Evolutionary conservation across 2,888 invertebrate genomes (phyloP).

Genomic region (Tryphoninae sp.): DNA sequence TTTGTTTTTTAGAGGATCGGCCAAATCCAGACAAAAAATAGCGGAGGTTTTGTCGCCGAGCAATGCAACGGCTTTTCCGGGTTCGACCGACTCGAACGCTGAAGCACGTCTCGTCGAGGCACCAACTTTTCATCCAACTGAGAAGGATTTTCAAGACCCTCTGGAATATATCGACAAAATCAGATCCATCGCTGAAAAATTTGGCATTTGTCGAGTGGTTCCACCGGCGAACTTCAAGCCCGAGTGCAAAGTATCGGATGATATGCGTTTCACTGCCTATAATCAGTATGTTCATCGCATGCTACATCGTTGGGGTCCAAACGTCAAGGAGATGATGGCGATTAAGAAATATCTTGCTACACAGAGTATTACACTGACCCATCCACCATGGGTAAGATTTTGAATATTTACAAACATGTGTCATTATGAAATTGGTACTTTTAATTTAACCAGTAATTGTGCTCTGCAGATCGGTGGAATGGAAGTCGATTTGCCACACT

Average conservation of each 20-base stretch:
- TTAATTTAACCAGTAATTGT: conserved; percentile 17
- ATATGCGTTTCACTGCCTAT: conserved; percentile 92
- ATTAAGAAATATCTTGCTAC: conserved; percentile 91
- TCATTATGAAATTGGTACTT: not conserved
- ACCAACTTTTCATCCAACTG: conserved; percentile 90
- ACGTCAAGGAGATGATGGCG: conserved; percentile 91
- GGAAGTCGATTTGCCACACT: conserved; percentile 93
- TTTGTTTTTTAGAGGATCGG: conserved; percentile 67
- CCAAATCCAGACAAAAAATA: conserved; percentile 62
- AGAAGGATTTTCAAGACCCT: conserved; percentile 92
- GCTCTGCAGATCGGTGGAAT: conserved; percentile 90
- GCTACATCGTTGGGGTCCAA: conserved; percentile 94
- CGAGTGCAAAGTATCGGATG: conserved; percentile 91
- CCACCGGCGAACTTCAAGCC: conserved; percentile 92
- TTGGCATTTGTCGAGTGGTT: conserved; percentile 93
- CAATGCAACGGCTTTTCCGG: conserved; percentile 74
- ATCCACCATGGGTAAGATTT: conserved; percentile 88
- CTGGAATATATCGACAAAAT: conserved; percentile 92
- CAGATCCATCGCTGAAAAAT: conserved; percentile 88
- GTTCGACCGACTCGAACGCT: conserved; percentile 67
- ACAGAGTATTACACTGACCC: conserved; percentile 88
- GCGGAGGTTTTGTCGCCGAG: conserved; percentile 66
- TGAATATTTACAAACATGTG: not conserved
- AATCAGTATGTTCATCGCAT: conserved; percentile 96
- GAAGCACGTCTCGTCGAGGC: conserved; percentile 86